Evolutionary conservation across 2,113 vertebrate species (phyloP).

Genomic region (Crotalus horridus): DNA sequence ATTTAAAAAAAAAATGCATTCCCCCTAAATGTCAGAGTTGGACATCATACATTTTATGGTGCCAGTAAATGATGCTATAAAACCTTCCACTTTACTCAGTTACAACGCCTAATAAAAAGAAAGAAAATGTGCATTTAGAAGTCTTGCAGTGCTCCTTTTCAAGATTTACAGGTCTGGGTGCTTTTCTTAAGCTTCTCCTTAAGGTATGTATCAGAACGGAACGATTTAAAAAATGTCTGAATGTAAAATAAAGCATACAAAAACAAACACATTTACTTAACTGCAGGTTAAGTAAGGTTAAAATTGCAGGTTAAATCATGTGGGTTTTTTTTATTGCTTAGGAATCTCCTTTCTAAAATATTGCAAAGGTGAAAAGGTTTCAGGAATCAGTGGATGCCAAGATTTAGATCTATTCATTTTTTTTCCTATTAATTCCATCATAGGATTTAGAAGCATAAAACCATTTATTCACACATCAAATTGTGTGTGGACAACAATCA

Average conservation of each 20-base stretch:
- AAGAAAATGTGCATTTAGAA: neutral
- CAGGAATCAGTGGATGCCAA: neutral
- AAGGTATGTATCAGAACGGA: constrained; percentile 26
- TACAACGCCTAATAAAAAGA: constrained; percentile 12
- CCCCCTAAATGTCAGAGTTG: neutral
- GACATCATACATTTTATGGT: constrained; percentile 26
- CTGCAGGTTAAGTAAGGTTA: neutral
- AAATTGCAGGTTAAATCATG: neutral
- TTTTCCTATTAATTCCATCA: neutral
- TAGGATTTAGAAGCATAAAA: neutral
- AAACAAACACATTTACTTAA: constrained; percentile 45
- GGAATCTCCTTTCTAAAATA: constrained; percentile 17
- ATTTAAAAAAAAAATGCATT: neutral
- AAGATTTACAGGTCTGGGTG: neutral
- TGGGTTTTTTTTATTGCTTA: constrained; percentile 15
- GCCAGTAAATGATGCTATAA: constrained; percentile 48
- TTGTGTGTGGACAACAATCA: neutral
- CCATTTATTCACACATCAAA: neutral
- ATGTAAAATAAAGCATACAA: neutral
- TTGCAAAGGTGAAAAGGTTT: neutral
- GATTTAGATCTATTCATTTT: neutral
- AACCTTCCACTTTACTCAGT: constrained; percentile 31
- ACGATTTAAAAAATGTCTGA: constrained; percentile 7
- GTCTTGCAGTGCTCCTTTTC: neutral
- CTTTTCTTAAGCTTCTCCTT: constrained; percentile 1